Evolutionary conservation across 2,888 invertebrate species (phyloP).

Genomic region (Seladonia tumulorum): DNA sequence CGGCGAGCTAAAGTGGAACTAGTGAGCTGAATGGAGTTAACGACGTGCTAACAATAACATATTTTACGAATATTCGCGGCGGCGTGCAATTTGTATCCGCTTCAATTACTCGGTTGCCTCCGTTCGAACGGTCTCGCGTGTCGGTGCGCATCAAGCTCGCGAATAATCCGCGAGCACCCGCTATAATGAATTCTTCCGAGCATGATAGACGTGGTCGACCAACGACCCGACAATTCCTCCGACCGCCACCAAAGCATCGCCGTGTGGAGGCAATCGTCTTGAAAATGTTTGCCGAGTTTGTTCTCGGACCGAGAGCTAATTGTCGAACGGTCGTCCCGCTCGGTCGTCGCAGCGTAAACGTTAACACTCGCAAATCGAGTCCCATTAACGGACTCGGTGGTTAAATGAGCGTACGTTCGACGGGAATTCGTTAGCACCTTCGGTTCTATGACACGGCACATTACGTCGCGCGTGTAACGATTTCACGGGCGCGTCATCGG

Average conservation of each 20-base stretch:
- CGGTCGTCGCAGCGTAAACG: slow-evolving; percentile 2
- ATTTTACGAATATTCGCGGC: slow-evolving; percentile 11
- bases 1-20: not conserved
- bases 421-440: slow-evolving; percentile 48
- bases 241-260: not conserved
- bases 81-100: slow-evolving; percentile 15
- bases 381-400: slow-evolving; percentile 35
- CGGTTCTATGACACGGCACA: slow-evolving; percentile 53
- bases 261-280: slow-evolving; percentile 21
- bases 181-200: slow-evolving; percentile 4
- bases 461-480: slow-evolving; percentile 38
- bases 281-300: slow-evolving; percentile 30
- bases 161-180: slow-evolving; percentile 8
- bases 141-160: slow-evolving; percentile 1
- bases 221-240: not conserved
- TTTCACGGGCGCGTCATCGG: slow-evolving; percentile 30
- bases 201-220: not conserved
- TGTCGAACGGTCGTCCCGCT: not conserved
- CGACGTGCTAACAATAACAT: slow-evolving; percentile 14
- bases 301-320: slow-evolving; percentile 20
- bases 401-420: slow-evolving; percentile 21
- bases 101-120: slow-evolving; percentile 10
- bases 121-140: slow-evolving; percentile 14
- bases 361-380: slow-evolving; percentile 38
- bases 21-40: slow-evolving; percentile 11